Base-by-base conservation (phyloP, 2,888 invertebrate species). In the Cordylochernes scorpioides region DNA sequence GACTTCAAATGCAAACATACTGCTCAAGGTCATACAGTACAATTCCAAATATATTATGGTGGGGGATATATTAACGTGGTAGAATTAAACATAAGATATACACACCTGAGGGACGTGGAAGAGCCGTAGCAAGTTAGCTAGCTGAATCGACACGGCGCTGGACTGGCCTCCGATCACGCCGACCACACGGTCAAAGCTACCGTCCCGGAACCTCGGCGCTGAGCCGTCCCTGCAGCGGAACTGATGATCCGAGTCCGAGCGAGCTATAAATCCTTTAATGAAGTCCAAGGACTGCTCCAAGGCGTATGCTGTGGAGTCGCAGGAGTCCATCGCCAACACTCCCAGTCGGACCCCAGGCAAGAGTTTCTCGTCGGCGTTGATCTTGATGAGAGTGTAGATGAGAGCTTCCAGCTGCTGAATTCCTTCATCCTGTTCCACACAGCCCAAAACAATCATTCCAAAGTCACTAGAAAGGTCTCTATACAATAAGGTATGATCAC, bases 401-500 rank as follows among this genome's bases (percentile, higher is more conserved):
- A 70, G 62, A 3, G 68, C 68, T 44, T 71, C 70, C 34, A 71
- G 50, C 4, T 67, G 58, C 44, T 69, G 68, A 33, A 70, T 61
- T 10, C 70, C 69, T 41, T 69, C 67, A 62, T 62, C 4, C 35
- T 39, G 29, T 21, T 28, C n/a, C n/a, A n/a, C n/a, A n/a, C n/a
- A n/a, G n/a, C n/a, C n/a, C n/a, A n/a, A n/a, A n/a, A n/a, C n/a
- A n/a, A n/a, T n/a, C n/a, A n/a, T n/a, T n/a, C n/a, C n/a, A n/a
- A n/a, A n/a, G n/a, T n/a, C n/a, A n/a, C n/a, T n/a, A n/a, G n/a
- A n/a, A n/a, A n/a, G n/a, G n/a, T n/a, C n/a, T n/a, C n/a, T n/a
- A n/a, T n/a, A n/a, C n/a, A n/a, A n/a, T n/a, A n/a, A n/a, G n/a
- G n/a, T n/a, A n/a, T n/a, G n/a, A n/a, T n/a, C n/a, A n/a, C n/a